Base-by-base conservation (phyloP, 2,797 vertebrate species). In the Anguilla pacifica region DNA sequence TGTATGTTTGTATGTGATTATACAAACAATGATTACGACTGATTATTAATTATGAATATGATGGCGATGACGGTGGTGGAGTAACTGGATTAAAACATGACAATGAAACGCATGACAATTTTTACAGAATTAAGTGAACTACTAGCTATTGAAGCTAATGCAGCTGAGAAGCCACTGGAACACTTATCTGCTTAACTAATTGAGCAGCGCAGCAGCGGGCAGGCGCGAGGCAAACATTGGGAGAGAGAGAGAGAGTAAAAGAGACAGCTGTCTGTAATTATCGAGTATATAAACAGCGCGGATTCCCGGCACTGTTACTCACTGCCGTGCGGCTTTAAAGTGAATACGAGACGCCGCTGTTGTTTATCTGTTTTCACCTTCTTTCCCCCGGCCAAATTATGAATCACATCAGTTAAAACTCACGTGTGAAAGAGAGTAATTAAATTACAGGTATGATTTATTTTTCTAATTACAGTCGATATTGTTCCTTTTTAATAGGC, bases 181-280 rank as follows among this genome's bases (percentile, higher is more conserved):
- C 6, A 19, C 19, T 15, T 77, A 7, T 49, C 19, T 10, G 77
- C 13, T 39, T 49, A 81, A 81, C 46, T 49, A 3, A 46, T n/a
- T 81, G 49, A 22, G 46, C 43, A 1, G 46, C 19, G 74, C 35
- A 43, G 74, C 35, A 79, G 74, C 15, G 43, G 61, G 22, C 22
- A 67, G 61, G 22, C 59, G 22, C 59, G 59, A 39, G 74, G 25
- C 25, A 46, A 74, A 74, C 6, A 35, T 74, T 74, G 70, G 70
- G 72, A 39, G 72, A 74, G 28, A 31, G 67, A 72, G 67, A 31
- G 72, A 72, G 67, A 72, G 67, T 72, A 72, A 31, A 35, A 53
- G 67, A 72, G 85, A 79, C 86, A 86, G 86, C 86, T 86, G 86
- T 86, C 77, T 57, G 28, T 77, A 79, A 86, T 86, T 86, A 86